phyloP scores from a whole-genome alignment of 2,113 vertebrate species.

The Emberiza fucata region DNA sequence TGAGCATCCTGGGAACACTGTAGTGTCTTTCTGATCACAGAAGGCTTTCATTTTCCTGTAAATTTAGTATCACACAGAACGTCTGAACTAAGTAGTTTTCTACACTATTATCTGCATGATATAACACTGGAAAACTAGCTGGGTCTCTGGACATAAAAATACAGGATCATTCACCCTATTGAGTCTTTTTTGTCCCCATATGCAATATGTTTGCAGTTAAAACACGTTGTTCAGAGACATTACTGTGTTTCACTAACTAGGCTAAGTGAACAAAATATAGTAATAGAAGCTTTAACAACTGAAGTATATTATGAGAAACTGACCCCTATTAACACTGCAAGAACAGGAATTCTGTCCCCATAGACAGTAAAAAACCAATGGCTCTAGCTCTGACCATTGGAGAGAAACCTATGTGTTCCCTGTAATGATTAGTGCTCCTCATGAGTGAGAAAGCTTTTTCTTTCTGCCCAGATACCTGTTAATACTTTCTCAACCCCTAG shows the following conservation, averaged over 20 bases:
- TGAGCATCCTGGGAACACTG: not conserved
- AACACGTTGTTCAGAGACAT: not conserved
- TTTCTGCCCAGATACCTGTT: not conserved
- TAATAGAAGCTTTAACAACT: not conserved
- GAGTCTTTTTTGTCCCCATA: not conserved
- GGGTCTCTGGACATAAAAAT: not conserved
- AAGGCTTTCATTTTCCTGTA: not conserved
- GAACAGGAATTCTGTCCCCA: not conserved
- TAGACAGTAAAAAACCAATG: not conserved
- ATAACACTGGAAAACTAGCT: not conserved
- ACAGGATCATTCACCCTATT: not conserved
- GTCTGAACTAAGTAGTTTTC: not conserved
- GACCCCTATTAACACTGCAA: not conserved
- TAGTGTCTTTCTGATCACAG: not conserved
- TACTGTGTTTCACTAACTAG: not conserved
- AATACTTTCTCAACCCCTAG: not conserved
- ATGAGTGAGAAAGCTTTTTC: conserved; percentile 16
- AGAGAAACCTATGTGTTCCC: not conserved
- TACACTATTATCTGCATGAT: not conserved
- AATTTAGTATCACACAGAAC: not conserved
- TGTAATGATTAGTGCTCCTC: not conserved
- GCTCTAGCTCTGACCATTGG: not conserved
- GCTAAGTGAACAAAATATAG: not conserved
- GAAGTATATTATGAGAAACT: not conserved
- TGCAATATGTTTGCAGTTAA: not conserved